phyloP scores from a whole-genome alignment of 1,140 invertebrate genomes.

The Mycetomoellerius zeteki region DNA sequence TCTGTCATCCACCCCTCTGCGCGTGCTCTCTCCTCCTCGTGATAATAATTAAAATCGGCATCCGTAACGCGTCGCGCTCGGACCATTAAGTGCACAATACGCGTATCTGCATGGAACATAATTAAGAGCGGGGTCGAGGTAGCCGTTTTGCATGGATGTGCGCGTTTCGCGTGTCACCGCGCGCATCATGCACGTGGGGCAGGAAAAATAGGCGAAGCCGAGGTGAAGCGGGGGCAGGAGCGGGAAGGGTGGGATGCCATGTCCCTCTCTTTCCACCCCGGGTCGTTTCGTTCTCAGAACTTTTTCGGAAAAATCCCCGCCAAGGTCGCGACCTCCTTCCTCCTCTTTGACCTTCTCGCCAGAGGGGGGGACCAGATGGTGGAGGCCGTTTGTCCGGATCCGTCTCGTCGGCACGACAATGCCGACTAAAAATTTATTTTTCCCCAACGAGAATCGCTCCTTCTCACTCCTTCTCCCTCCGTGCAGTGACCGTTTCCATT shows the following conservation, averaged over 20 bases:
- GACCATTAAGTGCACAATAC: conserved; percentile 80
- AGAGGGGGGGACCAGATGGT: conserved; percentile 79
- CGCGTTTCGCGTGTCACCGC: conserved; percentile 84
- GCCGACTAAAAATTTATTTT: conserved; percentile 76
- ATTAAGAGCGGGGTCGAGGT: conserved; percentile 80
- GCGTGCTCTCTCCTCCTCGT: neutral
- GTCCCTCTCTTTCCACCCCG: neutral
- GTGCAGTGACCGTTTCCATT: conserved; percentile 67
- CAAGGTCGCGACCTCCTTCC: conserved; percentile 83
- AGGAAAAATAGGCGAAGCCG: conserved; percentile 71
- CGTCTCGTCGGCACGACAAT: conserved; percentile 70
- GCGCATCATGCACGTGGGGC: conserved; percentile 67
- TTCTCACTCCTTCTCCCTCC: conserved; percentile 59
- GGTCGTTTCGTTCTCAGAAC: conserved; percentile 66
- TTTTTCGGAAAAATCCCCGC: conserved; percentile 83
- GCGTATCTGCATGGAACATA: conserved; percentile 76
- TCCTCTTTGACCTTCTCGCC: conserved; percentile 72
- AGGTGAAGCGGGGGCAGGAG: conserved; percentile 23
- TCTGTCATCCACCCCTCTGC: conserved; percentile 62
- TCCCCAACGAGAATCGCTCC: conserved; percentile 63
- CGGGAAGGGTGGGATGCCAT: neutral
- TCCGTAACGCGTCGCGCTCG: conserved; percentile 61
- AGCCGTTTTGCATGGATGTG: conserved; percentile 79
- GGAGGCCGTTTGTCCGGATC: conserved; percentile 67
- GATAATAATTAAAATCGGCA: conserved; percentile 75